A percentile compares a stretch with the other conserved stretches of the same genome.
phyloP scores from a whole-genome alignment of 2,113 vertebrate species.

The Mastomys natalensis region DNA sequence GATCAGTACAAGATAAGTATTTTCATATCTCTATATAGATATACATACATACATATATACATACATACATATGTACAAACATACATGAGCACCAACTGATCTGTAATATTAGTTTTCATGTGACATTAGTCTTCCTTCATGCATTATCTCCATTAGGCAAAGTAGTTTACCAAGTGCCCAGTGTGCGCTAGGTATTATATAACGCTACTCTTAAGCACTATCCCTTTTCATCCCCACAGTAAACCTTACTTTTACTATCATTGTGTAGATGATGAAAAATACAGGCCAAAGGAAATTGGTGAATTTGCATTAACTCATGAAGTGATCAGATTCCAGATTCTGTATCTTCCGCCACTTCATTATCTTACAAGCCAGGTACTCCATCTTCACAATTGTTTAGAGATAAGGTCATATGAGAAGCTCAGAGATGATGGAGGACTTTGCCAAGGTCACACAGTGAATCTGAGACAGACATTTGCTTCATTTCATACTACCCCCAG shows the following conservation, averaged over 20 bases:
- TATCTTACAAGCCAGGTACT: neutral
- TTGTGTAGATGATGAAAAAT: neutral
- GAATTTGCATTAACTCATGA: neutral
- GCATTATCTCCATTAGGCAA: conserved; percentile 12
- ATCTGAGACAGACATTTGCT: neutral
- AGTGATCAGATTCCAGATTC: neutral
- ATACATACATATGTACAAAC: neutral
- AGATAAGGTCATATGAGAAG: neutral
- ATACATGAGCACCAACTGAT: neutral
- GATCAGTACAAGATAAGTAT: neutral
- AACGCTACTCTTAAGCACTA: neutral
- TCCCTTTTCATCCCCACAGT: neutral
- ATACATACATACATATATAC: neutral
- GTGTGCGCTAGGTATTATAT: neutral
- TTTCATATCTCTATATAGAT: neutral
- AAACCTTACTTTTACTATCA: neutral
- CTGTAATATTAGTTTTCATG: neutral
- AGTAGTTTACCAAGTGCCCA: conserved; percentile 15
- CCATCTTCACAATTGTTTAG: neutral
- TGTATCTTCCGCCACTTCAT: neutral
- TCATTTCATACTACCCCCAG: neutral
- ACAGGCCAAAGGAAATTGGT: neutral
- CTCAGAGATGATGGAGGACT: neutral
- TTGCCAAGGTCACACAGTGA: neutral
- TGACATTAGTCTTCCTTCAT: neutral